Base-by-base conservation (phyloP, 2,888 invertebrate genomes). In the Eilema depressum region DNA sequence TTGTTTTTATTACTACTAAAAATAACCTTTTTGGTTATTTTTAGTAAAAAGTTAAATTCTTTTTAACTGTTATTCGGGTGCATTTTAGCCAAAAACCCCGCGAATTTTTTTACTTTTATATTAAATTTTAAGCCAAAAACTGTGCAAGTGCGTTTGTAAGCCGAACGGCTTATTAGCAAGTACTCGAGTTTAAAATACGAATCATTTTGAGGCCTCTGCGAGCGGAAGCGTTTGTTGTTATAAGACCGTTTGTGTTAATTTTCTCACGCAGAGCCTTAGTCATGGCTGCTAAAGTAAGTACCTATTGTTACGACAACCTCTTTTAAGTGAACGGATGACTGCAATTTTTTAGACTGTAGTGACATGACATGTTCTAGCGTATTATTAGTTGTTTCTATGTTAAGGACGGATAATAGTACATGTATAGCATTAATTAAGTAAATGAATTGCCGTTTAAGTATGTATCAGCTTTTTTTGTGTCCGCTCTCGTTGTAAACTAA, bases 261-360 rank as follows among this genome's bases (percentile, higher is more conserved):
- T 82, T 82, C 83, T 81, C 82, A 82, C 82, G 79, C 75, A 41
- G 60, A 76, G 69, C 60, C 61, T 76, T 63, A 76, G 74, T 81
- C 82, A 77, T 81, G 75, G 56, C 74, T 66, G 53, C 65, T 66
- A 60, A 75, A 75, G 73, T 66, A 65, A 61, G 28, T 70, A 75
- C 68, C 68, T 73, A 68, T 61, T 74, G 68, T 75, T 67, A 61
- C 56, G 73, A 77, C 57, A 69, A 75, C 72, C 71, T 75, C 75
- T 72, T 71, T 76, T 70, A 73, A 63, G 63, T 62, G 28, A 25
- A 41, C 66, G 65, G 69, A 69, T 69, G 69, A 37, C 62, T 66
- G 66, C 65, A 70, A 66, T 66, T 66, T 70, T 66, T 70, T 28
- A 26, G 26, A 67, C 28, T 61, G 41, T 26, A 59, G 30, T 67